A percentile compares a stretch with the other conserved stretches of the same genome.
These are phyloP conservation scores for Mustelus asterias DNA, from an alignment of 2,113 vertebrate genomes.

Conservation along the genomic window DNA sequence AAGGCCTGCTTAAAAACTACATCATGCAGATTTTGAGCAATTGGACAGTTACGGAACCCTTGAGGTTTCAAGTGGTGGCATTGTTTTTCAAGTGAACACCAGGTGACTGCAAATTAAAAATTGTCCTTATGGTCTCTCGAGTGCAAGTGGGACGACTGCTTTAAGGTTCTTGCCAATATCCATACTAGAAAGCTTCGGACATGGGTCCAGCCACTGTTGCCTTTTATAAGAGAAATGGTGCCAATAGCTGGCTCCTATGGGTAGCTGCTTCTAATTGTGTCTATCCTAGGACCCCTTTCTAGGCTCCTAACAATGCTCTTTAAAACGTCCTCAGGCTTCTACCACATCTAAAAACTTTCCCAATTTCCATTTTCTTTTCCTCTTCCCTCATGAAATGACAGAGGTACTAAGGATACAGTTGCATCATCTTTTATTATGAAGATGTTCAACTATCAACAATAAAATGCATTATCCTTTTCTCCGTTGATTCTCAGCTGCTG, in stretches of 20 bases:
- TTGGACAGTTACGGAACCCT: neutral
- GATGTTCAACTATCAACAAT: neutral
- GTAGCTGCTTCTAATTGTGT: neutral
- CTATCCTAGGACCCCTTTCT: neutral
- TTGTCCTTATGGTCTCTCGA: neutral
- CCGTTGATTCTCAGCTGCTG: neutral
- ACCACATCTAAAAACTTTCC: neutral
- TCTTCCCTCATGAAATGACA: neutral
- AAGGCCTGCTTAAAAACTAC: no score
- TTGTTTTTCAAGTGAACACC: neutral
- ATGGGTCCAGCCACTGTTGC: neutral
- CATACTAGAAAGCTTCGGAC: neutral
- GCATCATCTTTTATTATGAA: neutral
- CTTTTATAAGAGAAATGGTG: neutral
- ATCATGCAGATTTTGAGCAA: neutral
- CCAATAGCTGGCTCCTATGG: neutral
- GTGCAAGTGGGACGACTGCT: neutral
- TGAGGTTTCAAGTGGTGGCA: no score
- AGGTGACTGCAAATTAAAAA: neutral
- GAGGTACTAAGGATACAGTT: neutral
- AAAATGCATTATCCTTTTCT: neutral
- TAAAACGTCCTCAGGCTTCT: neutral
- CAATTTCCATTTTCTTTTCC: neutral
- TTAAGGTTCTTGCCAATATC: neutral
- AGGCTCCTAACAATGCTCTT: neutral